Evolutionary conservation across 2,888 invertebrate genomes (phyloP), one percentile per base, ranked within the genome.

Genomic region (Sicus ferrugineus): DNA sequence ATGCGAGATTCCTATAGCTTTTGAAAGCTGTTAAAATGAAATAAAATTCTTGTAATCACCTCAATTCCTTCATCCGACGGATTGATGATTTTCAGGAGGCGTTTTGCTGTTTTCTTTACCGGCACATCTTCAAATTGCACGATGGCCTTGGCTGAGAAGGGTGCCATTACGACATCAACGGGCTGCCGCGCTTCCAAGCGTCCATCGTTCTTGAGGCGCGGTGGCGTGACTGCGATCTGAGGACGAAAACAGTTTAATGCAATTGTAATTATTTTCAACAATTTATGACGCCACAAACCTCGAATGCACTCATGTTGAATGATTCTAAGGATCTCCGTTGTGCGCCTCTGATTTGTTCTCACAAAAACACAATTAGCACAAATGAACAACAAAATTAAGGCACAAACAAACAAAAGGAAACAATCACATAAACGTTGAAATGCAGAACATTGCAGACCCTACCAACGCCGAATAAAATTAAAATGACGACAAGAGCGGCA

Each of bases 81-180:
- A 83, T 92, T 92, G 64, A 86, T 83, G 16, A 92, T 84, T 75
- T 89, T 86, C 70, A 92, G 81, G 63, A 85, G 83, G 73, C 88
- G 87, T 68, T 86, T 87, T 68, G 88, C 88, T 14, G 86, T 84
- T 54, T 87, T 86, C 19, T 90, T 89, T 68, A 91, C 85, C 6
- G 87, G 84, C 68, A 91, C 88, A 86, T 90, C 87, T 73, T 91
- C 90, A 77, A 92, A 92, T n/a, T 88, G 86, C 21, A 92, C 87
- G 85, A 89, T 90, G 3, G 91, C 89, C 75, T 88, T 89, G 68
- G 87, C 85, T n/a, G 89, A 87, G 83, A 92, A 92, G 1, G 91
- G 91, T 14, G 89, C 90, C 76, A 92, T 85, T 56, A 88, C 82
- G 16, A 92, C 86, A 56, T 75, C 72, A 1, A 81, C 76, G 7